These are phyloP conservation scores for Drosophila kanekoi DNA, from an alignment of 2,888 invertebrate genomes.

Conservation along the genomic window DNA sequence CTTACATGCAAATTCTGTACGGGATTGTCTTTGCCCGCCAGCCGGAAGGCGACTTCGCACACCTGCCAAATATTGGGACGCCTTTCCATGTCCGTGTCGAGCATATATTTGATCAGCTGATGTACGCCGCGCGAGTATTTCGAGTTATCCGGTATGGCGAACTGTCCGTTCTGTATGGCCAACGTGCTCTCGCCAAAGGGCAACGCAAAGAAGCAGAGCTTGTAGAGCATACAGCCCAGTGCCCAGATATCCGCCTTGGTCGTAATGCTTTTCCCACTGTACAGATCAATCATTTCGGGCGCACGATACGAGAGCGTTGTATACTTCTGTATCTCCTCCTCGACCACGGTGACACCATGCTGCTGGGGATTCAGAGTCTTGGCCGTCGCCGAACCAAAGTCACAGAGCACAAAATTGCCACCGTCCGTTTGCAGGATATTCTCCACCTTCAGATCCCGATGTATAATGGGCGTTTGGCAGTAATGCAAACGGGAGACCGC, in stretches of 20 bases:
- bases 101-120: slow-evolving; percentile 92
- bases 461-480: slow-evolving; percentile 96
- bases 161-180: slow-evolving; percentile 95
- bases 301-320: slow-evolving; percentile 95
- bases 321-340: slow-evolving; percentile 94
- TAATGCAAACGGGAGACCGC: slow-evolving; percentile 96
- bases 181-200: slow-evolving; percentile 97
- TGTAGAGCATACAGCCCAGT: slow-evolving; percentile 94
- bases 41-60: slow-evolving; percentile 89
- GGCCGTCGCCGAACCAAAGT: slow-evolving; percentile 97
- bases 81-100: slow-evolving; percentile 92
- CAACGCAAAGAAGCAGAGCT: slow-evolving; percentile 94
- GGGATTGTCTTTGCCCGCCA: slow-evolving; percentile 90
- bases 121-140: slow-evolving; percentile 90
- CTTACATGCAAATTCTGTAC: slow-evolving; percentile 92
- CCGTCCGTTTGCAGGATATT: slow-evolving; percentile 93
- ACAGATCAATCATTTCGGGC: slow-evolving; percentile 97
- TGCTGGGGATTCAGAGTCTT: slow-evolving; percentile 89
- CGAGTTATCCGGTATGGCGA: slow-evolving; percentile 93
- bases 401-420: slow-evolving; percentile 94
- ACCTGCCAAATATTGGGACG: slow-evolving; percentile 96
- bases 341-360: slow-evolving; percentile 89
- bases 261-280: slow-evolving; percentile 92
- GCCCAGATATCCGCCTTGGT: slow-evolving; percentile 97
- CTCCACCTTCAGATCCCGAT: slow-evolving; percentile 96